Evolutionary conservation across 2,113 vertebrate genomes (phyloP), one percentile per base, ranked within the genome.

Genomic region (Pao palembangensis): DNA sequence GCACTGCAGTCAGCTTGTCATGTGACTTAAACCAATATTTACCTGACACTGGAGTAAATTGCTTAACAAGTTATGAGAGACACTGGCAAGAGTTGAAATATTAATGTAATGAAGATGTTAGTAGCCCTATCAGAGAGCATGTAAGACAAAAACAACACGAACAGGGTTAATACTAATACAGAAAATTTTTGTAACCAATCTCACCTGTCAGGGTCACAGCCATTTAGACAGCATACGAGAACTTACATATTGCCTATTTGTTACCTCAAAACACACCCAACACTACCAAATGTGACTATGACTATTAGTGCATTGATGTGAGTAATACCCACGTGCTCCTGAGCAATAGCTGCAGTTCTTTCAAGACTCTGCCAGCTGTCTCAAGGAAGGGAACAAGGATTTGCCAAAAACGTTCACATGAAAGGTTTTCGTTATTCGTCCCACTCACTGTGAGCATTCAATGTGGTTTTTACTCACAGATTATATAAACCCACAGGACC

Each of bases 391-490:
- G 65, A 68, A 71, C 51, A 23, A 44, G 58, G 55, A 74, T 65
- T 77, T 79, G 79, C 73, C 69, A 85, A 83, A 66, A 83, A 77
- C 68, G 55, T 71, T 80, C 51, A 88, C 76, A 84, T 75, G 69
- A 81, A 76, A 76, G 69, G 75, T 83, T 87, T 76, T 76, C 6
- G 38, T 72, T 69, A 75, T 69, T 76, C 41, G 4, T 64, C 69
- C 71, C 73, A 63, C 73, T 80, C 76, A 69, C 54, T 76, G 58
- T 51, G 43, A 77, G 53, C 54, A 73, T 85, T 85, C 55, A 46
- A 65, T 79, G 74, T 76, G 71, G 72, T 78, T 83, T 73, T 67
- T 67, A 31, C 61, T 64, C 53, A 75, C 64, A 73, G 72, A 51
- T 75, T 67, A 71, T 62, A 69, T 68, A 80, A 83, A 82, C 67